Evolutionary conservation across 1,140 invertebrate species (phyloP), one percentile per base, ranked within the genome.

Genomic region (Plectrocnemia conspersa): DNA sequence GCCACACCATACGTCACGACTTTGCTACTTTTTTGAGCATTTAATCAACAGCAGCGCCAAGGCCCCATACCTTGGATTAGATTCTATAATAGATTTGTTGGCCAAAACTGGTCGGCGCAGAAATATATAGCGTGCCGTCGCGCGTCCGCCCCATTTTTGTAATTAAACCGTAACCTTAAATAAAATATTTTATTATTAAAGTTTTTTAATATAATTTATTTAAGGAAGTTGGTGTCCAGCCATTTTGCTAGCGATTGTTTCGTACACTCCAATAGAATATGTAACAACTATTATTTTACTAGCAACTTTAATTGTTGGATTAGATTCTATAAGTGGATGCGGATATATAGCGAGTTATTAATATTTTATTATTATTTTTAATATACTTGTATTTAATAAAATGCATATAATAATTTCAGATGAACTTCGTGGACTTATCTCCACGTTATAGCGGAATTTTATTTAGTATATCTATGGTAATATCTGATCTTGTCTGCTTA

Each of bases 391-490:
- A 36, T 13, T 13, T 36, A 24, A 42, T 7, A n/a, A n/a, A 24
- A 23, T 22, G 15, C 13, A 23, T 24, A 24, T 42, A 13, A 4
- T 45, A 27, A 27, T 27, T 1, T 15, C 13, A 50, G 47, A 32
- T 50, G 18, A 50, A 50, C 27, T 22, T 24, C 19, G 18, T 50
- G 2, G 47, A 50, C 25, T 38, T 50, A 21, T 36, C 47, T 3
- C 47, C 47, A 13, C 36, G 38, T 15, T 50, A 24, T 50, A 22
- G 25, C 18, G 22, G 47, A 2, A 23, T 35, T 2, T 16, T 50
- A 23, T 10, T 24, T 11, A 35, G 47, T 2, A 15, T 50, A 5
- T 7, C 47, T 22, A 38, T 10, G 23, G 11, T 32, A 21, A 33
- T 38, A 24, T 38, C 47, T 38, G 33, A 27, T 1, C 1, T 32